These are phyloP conservation scores for Triplophysa tibetana DNA, from an alignment of 2,113 vertebrate genomes.

Conservation along the genomic window DNA sequence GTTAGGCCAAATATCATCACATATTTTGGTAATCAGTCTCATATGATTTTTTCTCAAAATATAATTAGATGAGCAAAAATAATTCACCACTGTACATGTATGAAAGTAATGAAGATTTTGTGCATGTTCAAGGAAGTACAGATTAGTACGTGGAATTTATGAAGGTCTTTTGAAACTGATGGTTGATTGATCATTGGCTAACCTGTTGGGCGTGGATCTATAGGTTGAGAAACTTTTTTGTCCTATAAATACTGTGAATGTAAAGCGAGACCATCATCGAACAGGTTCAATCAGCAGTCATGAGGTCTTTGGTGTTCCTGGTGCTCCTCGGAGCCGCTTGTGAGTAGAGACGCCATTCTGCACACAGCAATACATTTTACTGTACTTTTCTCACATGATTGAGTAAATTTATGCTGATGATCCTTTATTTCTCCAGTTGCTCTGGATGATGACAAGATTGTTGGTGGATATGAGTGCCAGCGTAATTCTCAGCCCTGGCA, in stretches of 20 bases:
- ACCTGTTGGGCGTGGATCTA: background rate
- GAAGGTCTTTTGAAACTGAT: background rate
- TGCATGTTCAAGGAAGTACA: background rate
- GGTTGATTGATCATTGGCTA: conserved; percentile 1
- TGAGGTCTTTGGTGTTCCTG: conserved; percentile 72
- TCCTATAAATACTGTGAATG: conserved; percentile 19
- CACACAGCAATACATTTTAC: background rate
- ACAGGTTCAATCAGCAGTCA: conserved; percentile 57
- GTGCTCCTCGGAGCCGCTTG: conserved; percentile 73
- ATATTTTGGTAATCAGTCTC: too few species aligned
- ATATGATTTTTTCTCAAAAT: too few species aligned
- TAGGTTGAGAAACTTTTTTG: background rate
- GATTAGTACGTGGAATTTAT: background rate
- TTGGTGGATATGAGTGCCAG: conserved; percentile 66
- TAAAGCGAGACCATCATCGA: background rate
- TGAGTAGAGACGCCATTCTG: conserved; percentile 29
- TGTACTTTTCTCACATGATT: background rate
- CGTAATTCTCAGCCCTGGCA: conserved; percentile 66
- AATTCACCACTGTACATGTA: too few species aligned
- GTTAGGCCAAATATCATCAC: background rate
- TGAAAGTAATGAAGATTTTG: background rate
- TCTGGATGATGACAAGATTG: conserved; percentile 70
- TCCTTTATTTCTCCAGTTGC: conserved; percentile 49
- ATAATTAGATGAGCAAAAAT: too few species aligned
- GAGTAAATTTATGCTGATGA: background rate